A percentile compares a stretch with the other conserved stretches of the same genome.
Conservation (phyloP, 2,113 vertebrate genomes). For the Myrmecobius fasciatus region DNA sequence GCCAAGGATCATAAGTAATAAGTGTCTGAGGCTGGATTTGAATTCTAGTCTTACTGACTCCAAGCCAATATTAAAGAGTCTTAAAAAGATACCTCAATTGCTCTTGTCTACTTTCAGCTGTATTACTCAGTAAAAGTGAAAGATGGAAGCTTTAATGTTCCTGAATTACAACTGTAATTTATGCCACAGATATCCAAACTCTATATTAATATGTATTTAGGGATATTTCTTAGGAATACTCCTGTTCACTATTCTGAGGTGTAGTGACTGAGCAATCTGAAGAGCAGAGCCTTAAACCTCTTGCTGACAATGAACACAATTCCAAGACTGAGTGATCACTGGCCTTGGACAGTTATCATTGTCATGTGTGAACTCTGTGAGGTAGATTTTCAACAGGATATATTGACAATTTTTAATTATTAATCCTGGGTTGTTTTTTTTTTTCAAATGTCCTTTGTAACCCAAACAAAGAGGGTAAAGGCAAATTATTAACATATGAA, state of each 20-base stretch:
- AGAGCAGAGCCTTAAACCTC: not conserved
- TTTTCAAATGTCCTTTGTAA: not conserved
- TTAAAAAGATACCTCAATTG: not conserved
- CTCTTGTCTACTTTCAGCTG: not conserved
- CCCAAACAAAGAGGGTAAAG: not conserved
- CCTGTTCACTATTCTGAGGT: not conserved
- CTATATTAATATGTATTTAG: not conserved
- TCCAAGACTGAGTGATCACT: not conserved
- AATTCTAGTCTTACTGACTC: not conserved
- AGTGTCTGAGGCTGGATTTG: not conserved
- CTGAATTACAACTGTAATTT: not conserved
- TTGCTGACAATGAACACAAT: not conserved
- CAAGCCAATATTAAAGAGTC: not conserved
- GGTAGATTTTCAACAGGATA: not conserved
- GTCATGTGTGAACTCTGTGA: not conserved
- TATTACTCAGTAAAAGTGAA: not conserved
- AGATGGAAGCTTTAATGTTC: not conserved
- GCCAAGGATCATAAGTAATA: not conserved
- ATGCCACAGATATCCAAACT: not conserved
- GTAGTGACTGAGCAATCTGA: not conserved
- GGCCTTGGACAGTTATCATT: not conserved
- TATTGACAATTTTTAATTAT: not conserved
- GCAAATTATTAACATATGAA: not conserved
- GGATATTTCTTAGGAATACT: not conserved
- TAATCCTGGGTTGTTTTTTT: not conserved